Conservation (phyloP, 2,888 invertebrate species). For the Dione juno region DNA sequence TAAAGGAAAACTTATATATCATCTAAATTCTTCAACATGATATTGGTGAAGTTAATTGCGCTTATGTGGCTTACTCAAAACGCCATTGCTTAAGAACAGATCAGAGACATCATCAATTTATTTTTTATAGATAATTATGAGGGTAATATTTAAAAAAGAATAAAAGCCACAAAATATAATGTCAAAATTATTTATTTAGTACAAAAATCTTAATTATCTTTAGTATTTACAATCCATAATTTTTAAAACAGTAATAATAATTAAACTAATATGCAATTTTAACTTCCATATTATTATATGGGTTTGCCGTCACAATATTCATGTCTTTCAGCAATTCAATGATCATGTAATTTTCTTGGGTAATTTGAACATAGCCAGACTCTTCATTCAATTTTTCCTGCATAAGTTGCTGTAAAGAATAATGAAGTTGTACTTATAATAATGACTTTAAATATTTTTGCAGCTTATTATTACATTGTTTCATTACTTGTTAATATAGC, state of each 20-base stretch:
- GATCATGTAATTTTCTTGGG: conserved; percentile 59
- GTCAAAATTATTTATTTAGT: neutral
- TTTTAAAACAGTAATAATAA: neutral
- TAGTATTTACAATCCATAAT: neutral
- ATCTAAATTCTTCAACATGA: too few species aligned
- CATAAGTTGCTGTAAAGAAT: conserved; percentile 65
- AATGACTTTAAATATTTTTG: too few species aligned
- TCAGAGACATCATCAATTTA: too few species aligned
- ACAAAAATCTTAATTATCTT: neutral
- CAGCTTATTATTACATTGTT: too few species aligned
- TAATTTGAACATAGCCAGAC: conserved; percentile 63
- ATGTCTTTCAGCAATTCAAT: conserved; percentile 64
- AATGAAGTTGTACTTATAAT: neutral
- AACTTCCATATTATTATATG: conserved; percentile 69
- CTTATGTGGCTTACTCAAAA: too few species aligned
- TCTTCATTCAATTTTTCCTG: conserved; percentile 55
- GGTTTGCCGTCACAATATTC: conserved; percentile 65
- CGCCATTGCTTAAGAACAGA: too few species aligned
- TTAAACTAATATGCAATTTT: conserved; percentile 61
- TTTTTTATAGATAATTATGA: neutral
- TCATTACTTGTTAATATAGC: too few species aligned
- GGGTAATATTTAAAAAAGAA: neutral
- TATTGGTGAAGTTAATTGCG: too few species aligned
- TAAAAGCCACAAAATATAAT: neutral
- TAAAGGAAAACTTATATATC: too few species aligned